phyloP scores from a whole-genome alignment of 2,113 vertebrate genomes.

The Bufo gargarizans region DNA sequence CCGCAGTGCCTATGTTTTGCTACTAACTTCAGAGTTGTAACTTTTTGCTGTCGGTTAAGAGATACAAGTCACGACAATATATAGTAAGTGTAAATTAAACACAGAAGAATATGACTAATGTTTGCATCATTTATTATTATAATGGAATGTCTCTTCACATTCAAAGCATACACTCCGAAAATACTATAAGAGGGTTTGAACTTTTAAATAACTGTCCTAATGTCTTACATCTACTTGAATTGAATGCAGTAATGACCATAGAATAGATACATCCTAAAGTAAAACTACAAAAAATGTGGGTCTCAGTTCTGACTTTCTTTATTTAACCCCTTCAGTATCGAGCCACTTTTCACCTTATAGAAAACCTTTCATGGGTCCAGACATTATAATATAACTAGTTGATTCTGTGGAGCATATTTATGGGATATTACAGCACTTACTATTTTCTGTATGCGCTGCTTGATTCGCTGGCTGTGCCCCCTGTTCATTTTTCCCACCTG shows the following conservation, averaged over 20 bases:
- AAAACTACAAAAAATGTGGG: background rate
- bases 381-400: too few species aligned
- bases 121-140: background rate
- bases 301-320: background rate
- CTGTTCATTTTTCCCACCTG: too few species aligned
- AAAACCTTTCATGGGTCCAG: too few species aligned
- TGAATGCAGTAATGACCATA: background rate
- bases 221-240: background rate
- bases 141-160: background rate
- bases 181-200: background rate
- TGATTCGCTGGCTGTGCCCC: too few species aligned
- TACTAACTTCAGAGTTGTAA: background rate
- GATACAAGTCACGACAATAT: background rate
- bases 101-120: conserved; percentile 21
- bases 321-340: too few species aligned
- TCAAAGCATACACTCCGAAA: background rate
- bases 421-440: too few species aligned
- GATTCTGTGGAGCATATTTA: too few species aligned
- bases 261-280: background rate
- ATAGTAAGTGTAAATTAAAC: conserved; percentile 16
- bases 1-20: too few species aligned
- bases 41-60: background rate
- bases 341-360: too few species aligned
- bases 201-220: background rate
- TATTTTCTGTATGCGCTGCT: too few species aligned